phyloP scores from a whole-genome alignment of 2,113 vertebrate species.

The Puffinus mauretanicus region DNA sequence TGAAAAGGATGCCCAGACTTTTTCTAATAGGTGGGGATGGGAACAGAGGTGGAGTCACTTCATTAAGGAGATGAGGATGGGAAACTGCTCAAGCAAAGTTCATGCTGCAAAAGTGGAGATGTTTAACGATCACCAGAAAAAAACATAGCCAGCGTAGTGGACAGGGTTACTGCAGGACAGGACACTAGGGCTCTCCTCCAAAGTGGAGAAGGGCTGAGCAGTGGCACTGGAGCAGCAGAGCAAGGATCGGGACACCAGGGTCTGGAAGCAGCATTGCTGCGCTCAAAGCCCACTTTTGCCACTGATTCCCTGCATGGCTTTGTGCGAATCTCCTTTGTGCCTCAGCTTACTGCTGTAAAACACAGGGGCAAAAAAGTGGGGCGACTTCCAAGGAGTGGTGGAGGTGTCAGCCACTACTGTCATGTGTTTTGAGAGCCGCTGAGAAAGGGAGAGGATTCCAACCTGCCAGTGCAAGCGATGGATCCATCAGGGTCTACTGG shows the following conservation, averaged over 20 bases:
- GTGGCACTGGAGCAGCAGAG: neutral
- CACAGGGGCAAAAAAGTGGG: neutral
- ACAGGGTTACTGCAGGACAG: neutral
- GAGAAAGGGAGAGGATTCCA: neutral
- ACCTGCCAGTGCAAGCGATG: neutral
- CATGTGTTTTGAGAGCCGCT: neutral
- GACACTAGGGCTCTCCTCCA: neutral
- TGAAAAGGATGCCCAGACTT: neutral
- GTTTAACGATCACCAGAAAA: neutral
- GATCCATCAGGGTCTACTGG: neutral
- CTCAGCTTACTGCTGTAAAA: neutral
- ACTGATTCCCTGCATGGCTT: neutral
- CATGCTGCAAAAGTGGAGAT: neutral
- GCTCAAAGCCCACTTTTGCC: neutral
- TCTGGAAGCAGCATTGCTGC: neutral
- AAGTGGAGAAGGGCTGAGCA: neutral
- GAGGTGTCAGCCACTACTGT: neutral
- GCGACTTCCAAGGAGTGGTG: neutral
- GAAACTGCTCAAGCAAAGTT: conserved; percentile 5
- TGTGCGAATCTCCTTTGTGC: neutral
- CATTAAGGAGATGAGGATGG: neutral
- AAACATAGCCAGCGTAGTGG: neutral
- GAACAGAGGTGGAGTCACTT: neutral
- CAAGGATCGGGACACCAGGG: neutral
- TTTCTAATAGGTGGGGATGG: neutral